These are phyloP conservation scores for Nycticebus coucang DNA, from an alignment of 2,113 vertebrate species.

Conservation along the genomic window DNA sequence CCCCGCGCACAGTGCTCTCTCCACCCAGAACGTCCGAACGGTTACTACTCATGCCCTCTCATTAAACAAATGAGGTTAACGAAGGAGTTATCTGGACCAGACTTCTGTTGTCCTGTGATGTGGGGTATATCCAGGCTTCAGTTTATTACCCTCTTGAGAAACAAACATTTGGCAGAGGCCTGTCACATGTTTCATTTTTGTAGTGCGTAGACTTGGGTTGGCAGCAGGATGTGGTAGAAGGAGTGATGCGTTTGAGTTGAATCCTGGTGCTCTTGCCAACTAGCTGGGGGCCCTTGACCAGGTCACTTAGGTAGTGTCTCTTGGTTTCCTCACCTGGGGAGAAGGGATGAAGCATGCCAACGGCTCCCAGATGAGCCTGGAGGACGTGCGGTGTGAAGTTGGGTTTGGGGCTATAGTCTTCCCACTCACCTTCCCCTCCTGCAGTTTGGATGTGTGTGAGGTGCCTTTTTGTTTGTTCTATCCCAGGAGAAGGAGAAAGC, in stretches of 20 bases:
- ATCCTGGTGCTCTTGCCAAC: not conserved
- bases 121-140: not conserved
- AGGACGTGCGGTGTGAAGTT: too few species aligned
- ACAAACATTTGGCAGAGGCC: not conserved
- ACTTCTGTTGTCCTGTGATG: not conserved
- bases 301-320: not conserved
- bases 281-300: not conserved
- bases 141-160: not conserved
- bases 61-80: not conserved
- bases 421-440: not conserved
- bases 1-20: not conserved
- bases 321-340: not conserved
- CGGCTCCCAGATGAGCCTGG: not conserved
- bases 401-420: not conserved
- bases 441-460: not conserved
- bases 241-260: not conserved
- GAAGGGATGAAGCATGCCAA: not conserved
- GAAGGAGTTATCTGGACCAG: not conserved
- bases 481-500: slow-evolving; percentile 96
- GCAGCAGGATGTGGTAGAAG: not conserved
- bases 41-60: not conserved
- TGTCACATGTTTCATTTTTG: not conserved
- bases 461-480: not conserved
- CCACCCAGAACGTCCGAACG: not conserved
- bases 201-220: not conserved